Percentiles rank a stretch among this genome's conserved stretches.
Conservation (phyloP, 2,113 vertebrate species). For the Trematocara unimaculatum region DNA sequence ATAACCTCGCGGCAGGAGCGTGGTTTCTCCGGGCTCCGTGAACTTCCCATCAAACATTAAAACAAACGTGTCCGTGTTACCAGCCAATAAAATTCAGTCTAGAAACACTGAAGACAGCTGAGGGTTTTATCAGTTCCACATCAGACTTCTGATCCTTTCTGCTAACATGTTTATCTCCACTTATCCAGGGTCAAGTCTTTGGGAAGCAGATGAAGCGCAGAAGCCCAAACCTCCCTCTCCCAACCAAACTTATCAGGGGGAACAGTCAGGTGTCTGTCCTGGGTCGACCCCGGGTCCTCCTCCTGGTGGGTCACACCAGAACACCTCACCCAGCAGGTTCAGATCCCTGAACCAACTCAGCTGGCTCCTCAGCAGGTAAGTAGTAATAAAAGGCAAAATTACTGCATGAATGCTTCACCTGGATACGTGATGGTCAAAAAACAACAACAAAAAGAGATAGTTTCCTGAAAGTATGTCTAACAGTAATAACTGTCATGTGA, state of each 20-base stretch:
- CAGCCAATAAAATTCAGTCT: not conserved
- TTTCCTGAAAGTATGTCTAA: not conserved
- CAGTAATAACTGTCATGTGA: not conserved
- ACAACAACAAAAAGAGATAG: accelerated
- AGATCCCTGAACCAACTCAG: not conserved
- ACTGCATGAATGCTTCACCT: not conserved
- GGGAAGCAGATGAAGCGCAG: not conserved
- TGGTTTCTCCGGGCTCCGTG: not conserved
- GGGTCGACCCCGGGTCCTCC: not conserved
- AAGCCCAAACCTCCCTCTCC: not conserved
- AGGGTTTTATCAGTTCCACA: not conserved
- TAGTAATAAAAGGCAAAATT: not conserved
- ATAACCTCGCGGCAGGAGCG: not conserved
- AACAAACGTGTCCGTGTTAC: not conserved
- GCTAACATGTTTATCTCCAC: not conserved
- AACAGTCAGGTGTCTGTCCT: not conserved
- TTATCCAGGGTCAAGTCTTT: not conserved
- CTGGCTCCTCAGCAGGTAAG: not conserved
- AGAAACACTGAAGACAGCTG: not conserved
- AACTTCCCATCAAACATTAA: not conserved
- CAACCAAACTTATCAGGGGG: not conserved
- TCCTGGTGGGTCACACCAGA: not conserved
- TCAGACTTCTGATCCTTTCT: not conserved
- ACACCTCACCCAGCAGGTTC: not conserved
- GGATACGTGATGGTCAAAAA: not conserved